Base-by-base conservation (phyloP, 2,113 vertebrate genomes). In the Donacobius atricapilla region DNA sequence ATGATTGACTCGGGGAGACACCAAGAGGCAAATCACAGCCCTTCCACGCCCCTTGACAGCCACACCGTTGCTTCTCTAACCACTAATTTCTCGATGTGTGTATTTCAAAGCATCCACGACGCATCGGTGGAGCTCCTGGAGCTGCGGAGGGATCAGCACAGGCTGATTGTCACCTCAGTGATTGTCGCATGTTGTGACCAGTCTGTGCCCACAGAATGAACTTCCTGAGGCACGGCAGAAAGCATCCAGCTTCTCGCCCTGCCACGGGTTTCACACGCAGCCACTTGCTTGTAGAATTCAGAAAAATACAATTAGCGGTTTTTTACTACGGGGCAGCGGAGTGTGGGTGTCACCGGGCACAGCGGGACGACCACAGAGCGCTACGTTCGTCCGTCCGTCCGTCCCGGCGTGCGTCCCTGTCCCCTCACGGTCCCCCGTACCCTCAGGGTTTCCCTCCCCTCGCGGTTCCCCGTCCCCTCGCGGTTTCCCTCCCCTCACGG, bases 301-400 rank as follows among this genome's bases (percentile, higher is more conserved):
- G 28, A 40, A 65, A 85, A 85, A 16, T 14, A 20, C 20, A 12
- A 4, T 18, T 3, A 53, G 11, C 2, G 30, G 25, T 11, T 50
- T 54, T 76, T 60, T 40, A 20, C 27, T 17, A 1, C 4, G 4
- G 2, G 19, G 9, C 7, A 9, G 8, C 5, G 17, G 8, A 11
- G 9, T 12, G 30, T 6, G 20, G 8, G 11, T 20, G n/a, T 30
- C 66, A 56, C 15, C 4, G 20, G 17, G 42, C 35, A 35, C n/a
- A 40, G 40, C 16, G 13, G 11, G 12, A 23, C 8, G 0, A 28
- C 7, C 7, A 3, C 39, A 16, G 15, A 10, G 39, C 2, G 3
- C 15, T 3, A 3, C 11, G 13, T 42, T 24, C 42, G 1, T 16
- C 47, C 9, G 0, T 24, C n/a, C n/a, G n/a, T n/a, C n/a, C n/a